Percentiles rank a stretch among this genome's conserved stretches.
phyloP scores from a whole-genome alignment of 30 jellyfish, hydroid and myxozoan species.

The Nemopilema nomurai region DNA sequence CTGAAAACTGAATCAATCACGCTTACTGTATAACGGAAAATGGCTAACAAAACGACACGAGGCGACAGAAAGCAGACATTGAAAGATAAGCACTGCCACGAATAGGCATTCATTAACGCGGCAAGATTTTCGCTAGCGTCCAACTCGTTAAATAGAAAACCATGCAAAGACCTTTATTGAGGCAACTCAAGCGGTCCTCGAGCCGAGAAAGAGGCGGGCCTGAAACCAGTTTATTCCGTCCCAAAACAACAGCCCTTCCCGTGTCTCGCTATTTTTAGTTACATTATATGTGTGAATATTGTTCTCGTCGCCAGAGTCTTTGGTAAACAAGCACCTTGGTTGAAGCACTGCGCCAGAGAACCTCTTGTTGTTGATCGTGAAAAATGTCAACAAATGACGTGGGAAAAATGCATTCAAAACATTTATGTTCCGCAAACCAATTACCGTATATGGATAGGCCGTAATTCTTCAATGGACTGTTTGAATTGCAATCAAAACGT shows the following conservation, averaged over 20 bases:
- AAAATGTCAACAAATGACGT: not conserved
- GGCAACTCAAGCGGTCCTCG: not conserved
- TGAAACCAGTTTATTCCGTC: not conserved
- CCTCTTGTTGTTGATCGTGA: not conserved
- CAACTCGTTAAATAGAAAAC: no score
- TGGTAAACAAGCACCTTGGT: not conserved
- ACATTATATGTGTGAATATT: not conserved
- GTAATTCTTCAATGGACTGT: no score
- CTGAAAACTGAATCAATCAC: no score
- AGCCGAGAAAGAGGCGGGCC: not conserved
- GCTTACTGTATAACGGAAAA: no score
- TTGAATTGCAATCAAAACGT: no score
- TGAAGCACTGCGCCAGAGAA: not conserved
- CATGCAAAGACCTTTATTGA: no score
- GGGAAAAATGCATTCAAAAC: not conserved
- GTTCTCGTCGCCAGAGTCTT: not conserved
- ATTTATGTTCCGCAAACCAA: not conserved
- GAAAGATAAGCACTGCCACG: no score
- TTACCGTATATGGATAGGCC: not conserved
- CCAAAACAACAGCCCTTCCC: not conserved
- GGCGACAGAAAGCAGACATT: no score
- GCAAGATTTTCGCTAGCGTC: no score
- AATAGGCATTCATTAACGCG: no score
- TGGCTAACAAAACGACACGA: no score
- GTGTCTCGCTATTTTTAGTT: not conserved